Conservation (phyloP, 1,140 invertebrate species). For the Palaemon carinicauda region DNA sequence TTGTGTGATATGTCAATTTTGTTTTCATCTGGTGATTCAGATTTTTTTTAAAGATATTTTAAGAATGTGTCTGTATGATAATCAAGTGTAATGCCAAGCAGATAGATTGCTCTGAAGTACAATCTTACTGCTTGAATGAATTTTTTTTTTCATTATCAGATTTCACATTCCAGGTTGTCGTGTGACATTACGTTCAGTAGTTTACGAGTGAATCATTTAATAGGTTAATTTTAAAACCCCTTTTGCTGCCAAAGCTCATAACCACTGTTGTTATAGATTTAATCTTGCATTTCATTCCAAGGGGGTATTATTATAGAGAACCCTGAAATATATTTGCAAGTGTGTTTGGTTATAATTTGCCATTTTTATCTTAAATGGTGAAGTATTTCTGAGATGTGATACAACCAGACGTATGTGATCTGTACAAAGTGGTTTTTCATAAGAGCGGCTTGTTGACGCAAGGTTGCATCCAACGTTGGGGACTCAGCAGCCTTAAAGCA, state of each 20-base stretch:
- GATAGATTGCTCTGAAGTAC: not conserved
- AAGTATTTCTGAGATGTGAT: not conserved
- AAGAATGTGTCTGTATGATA: not conserved
- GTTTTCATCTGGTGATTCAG: not conserved
- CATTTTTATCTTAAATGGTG: not conserved
- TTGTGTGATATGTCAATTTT: not conserved
- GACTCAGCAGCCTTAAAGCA: slow-evolving; percentile 36
- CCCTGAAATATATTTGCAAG: not conserved
- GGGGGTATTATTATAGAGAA: not conserved
- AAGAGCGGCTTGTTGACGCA: slow-evolving; percentile 45
- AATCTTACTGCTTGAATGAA: not conserved
- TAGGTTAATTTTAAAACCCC: not conserved
- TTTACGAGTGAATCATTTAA: not conserved
- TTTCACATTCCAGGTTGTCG: not conserved
- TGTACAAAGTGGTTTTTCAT: slow-evolving; percentile 54
- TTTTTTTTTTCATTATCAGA: not conserved
- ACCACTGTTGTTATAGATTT: not conserved
- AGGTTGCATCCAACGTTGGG: slow-evolving; percentile 25
- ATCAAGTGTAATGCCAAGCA: not conserved
- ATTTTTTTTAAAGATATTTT: slow-evolving; percentile 2
- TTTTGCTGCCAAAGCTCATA: slow-evolving; percentile 50
- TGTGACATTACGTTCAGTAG: not conserved
- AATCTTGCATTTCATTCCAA: slow-evolving; percentile 3
- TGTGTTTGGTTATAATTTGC: not conserved
- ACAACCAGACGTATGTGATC: slow-evolving; percentile 32